phyloP scores from a whole-genome alignment of 2,888 invertebrate species.

The Perizoma affinitatum region DNA sequence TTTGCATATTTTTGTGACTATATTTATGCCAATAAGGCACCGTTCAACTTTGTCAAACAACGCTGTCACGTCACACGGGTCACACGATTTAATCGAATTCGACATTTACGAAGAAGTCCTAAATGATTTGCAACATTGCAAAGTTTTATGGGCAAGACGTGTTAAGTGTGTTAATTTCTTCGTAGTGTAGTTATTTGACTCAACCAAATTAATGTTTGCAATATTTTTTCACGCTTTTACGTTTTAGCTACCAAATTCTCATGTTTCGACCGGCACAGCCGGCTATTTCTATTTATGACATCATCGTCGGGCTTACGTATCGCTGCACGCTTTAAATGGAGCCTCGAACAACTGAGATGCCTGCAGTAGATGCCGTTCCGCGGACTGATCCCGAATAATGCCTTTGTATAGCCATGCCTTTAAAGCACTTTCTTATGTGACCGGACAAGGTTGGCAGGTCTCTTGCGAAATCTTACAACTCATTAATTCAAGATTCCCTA shows the following conservation, averaged over 20 bases:
- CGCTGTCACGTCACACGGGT: constrained; percentile 1
- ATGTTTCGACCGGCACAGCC: constrained; percentile 64
- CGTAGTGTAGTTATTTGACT: constrained; percentile 1
- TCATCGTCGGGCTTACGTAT: constrained; percentile 84
- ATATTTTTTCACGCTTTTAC: constrained; percentile 52
- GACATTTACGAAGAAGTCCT: neutral
- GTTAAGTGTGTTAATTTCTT: constrained; percentile 3
- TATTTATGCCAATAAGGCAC: too few species aligned
- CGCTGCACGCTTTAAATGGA: constrained; percentile 85
- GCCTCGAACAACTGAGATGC: constrained; percentile 71
- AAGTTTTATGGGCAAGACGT: neutral
- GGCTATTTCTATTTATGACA: constrained; percentile 86
- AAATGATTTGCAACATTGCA: constrained; percentile 3
- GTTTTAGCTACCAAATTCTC: constrained; percentile 72
- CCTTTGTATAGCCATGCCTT: constrained; percentile 56
- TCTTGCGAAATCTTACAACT: constrained; percentile 73
- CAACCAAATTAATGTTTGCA: constrained; percentile 49
- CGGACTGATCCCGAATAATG: constrained; percentile 79
- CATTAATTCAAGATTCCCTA: constrained; percentile 81
- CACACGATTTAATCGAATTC: neutral
- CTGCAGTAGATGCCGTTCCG: constrained; percentile 82
- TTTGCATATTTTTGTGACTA: constrained; percentile 29
- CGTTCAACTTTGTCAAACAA: constrained; percentile 22
- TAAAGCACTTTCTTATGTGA: constrained; percentile 66
- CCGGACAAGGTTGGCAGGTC: constrained; percentile 60